A percentile compares a stretch with the other conserved stretches of the same genome.
Conservation (phyloP, 37 sponge, comb jelly and placozoan genomes). For the Halisarca cf. caerulea region DNA sequence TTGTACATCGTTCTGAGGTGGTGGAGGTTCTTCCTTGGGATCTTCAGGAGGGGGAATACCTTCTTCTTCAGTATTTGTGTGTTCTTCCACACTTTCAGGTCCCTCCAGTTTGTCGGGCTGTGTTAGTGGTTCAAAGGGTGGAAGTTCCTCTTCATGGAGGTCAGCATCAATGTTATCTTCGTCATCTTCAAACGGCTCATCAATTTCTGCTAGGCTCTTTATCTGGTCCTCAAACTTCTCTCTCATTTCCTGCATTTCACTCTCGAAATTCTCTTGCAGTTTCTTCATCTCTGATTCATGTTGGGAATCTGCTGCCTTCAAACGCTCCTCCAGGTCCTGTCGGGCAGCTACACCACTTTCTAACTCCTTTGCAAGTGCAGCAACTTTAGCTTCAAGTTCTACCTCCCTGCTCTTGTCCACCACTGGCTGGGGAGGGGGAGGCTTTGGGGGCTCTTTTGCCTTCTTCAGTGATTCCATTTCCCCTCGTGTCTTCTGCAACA, state of each 20-base stretch:
- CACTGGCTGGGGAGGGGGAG: neutral
- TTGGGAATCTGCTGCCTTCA: constrained; percentile 1
- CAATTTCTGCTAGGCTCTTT: constrained; percentile 52
- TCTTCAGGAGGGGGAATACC: no score
- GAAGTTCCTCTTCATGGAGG: neutral
- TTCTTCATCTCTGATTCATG: constrained; percentile 21
- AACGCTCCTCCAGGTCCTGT: neutral
- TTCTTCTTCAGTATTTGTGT: constrained; percentile 4
- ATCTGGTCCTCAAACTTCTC: constrained; percentile 60
- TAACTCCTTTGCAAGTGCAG: neutral
- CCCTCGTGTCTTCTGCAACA: constrained; percentile 18
- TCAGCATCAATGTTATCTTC: neutral
- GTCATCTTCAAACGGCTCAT: constrained; percentile 24
- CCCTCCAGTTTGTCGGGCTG: neutral
- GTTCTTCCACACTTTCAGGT: neutral
- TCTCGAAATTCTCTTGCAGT: constrained; percentile 38
- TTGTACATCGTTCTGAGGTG: neutral
- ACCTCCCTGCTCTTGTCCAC: neutral
- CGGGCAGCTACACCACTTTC: neutral
- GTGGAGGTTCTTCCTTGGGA: neutral
- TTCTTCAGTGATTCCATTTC: constrained; percentile 13
- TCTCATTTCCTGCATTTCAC: constrained; percentile 44
- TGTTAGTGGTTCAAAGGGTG: neutral
- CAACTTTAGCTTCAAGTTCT: neutral
- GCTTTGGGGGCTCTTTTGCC: constrained; percentile 10